phyloP scores from a whole-genome alignment of 30 jellyfish, hydroid and myxozoan species.

The Catostylus mosaicus region DNA sequence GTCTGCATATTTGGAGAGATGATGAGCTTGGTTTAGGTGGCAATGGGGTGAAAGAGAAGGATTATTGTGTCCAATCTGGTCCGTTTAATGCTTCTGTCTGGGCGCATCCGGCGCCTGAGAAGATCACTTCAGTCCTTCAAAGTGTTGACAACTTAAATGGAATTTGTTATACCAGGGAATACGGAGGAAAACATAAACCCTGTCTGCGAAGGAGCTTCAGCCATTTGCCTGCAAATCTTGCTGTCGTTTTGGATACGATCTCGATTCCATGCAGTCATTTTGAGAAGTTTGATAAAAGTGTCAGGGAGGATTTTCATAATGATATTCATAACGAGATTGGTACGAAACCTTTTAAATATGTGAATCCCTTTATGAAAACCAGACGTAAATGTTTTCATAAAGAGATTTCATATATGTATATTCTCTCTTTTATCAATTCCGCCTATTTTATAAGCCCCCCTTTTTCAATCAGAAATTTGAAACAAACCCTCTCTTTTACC shows the following conservation, averaged over 20 bases:
- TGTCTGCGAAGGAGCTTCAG: slow-evolving; percentile 59
- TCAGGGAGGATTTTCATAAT: slow-evolving; percentile 39
- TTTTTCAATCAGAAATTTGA: no score
- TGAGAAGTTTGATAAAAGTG: slow-evolving; percentile 3
- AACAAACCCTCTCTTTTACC: no score
- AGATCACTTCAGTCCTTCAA: not conserved
- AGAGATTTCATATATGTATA: no score
- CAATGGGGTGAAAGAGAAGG: slow-evolving; percentile 3
- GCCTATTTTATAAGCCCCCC: no score
- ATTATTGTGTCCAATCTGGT: slow-evolving; percentile 55
- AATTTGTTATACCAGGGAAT: not conserved
- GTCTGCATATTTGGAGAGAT: slow-evolving; percentile 63
- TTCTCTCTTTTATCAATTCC: no score
- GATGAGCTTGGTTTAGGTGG: slow-evolving; percentile 71
- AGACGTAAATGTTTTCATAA: no score
- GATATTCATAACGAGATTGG: slow-evolving; percentile 48
- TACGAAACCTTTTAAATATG: not conserved
- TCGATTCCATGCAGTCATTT: slow-evolving; percentile 33
- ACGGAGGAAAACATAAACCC: not conserved
- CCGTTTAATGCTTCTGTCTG: slow-evolving; percentile 43
- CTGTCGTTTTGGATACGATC: slow-evolving; percentile 44
- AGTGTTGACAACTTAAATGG: not conserved
- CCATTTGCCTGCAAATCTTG: slow-evolving; percentile 32
- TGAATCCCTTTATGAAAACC: not conserved
- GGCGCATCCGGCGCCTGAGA: slow-evolving; percentile 42